Conservation (phyloP, 2,888 invertebrate species). For the Drosophila fulvimacula region DNA sequence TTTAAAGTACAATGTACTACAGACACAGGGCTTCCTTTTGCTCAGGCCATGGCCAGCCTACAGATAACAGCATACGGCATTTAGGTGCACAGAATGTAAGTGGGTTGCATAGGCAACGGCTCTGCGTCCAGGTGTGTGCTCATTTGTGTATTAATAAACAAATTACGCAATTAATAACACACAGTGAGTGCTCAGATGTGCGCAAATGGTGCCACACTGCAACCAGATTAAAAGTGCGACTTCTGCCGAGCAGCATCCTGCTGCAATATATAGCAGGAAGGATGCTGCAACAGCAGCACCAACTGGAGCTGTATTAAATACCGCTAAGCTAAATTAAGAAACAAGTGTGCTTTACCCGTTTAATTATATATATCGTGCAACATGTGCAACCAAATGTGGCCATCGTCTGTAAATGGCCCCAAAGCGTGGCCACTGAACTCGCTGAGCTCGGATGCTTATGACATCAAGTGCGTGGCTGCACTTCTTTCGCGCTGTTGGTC, state of each 20-base stretch:
- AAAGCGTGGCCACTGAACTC: constrained; percentile 50
- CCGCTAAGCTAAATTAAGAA: constrained; percentile 52
- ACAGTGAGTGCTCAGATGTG: constrained; percentile 75
- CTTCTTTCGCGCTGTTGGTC: constrained; percentile 50
- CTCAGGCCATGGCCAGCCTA: constrained; percentile 41
- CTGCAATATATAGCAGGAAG: constrained; percentile 31
- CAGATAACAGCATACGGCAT: constrained; percentile 5
- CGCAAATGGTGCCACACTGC: constrained; percentile 63
- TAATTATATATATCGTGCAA: constrained; percentile 45
- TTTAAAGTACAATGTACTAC: neutral
- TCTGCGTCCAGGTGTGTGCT: constrained; percentile 43
- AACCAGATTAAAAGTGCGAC: constrained; percentile 23
- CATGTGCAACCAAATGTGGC: constrained; percentile 59
- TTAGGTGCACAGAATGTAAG: constrained; percentile 23
- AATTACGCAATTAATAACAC: constrained; percentile 80
- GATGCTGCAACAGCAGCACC: constrained; percentile 22
- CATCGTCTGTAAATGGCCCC: constrained; percentile 38
- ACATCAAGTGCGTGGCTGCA: constrained; percentile 64
- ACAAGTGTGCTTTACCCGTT: constrained; percentile 26
- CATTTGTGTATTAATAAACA: constrained; percentile 74
- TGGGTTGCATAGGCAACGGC: constrained; percentile 7
- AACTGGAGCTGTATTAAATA: constrained; percentile 4
- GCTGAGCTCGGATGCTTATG: constrained; percentile 24
- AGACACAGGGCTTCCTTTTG: neutral
- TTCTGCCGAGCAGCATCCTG: constrained; percentile 36